Base-by-base conservation (phyloP, 2,797 vertebrate species). In the Hypotaenidia philippensis region DNA sequence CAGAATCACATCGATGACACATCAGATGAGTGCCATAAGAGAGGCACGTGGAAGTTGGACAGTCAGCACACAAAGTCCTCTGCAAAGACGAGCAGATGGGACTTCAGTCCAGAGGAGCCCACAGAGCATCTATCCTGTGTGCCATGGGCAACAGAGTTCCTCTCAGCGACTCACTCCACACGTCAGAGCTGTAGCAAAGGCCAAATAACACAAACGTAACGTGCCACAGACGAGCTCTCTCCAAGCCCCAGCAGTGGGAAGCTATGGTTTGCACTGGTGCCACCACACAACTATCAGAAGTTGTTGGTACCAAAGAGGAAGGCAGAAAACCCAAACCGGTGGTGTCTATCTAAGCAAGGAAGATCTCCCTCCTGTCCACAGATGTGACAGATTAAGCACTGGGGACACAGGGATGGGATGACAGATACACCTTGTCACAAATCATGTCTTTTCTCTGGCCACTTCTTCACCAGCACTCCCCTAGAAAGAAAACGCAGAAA, bases 161-260 rank as follows among this genome's bases (percentile, higher is more conserved):
- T 76, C 76, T 23, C 57, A 69, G 44, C 78, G 90, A 44, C 27
- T 91, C 56, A 78, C 72, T 71, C 38, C 1, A 0, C 13, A 34
- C 57, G 90, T 77, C 57, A 83, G 83, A 88, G 65, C 17, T 76
- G 18, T 68, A 83, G 57, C 72, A 83, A 91, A 95, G 50, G 65
- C 47, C 87, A 83, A 83, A 69, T 41, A 72, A 61, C 55, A 44
- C 69, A 89, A 65, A 87, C 1, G 1, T 32, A 65, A 55, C 0
- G 1, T n/a, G 27, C 26, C 83, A 63, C 50, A 90, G 49, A 89
- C 59, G 60, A 66, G 29, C 68, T 68, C 36, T 74, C 56, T 66
- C 40, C 64, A 11, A n/a, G 31, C 27, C 36, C 45, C 2, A 2
- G 41, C 40, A 71, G 49, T 25, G 38, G 22, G 31, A 87, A 34